Evolutionary conservation across 2,888 invertebrate species (phyloP).

Genomic region (Sinohyriopsis cumingii): DNA sequence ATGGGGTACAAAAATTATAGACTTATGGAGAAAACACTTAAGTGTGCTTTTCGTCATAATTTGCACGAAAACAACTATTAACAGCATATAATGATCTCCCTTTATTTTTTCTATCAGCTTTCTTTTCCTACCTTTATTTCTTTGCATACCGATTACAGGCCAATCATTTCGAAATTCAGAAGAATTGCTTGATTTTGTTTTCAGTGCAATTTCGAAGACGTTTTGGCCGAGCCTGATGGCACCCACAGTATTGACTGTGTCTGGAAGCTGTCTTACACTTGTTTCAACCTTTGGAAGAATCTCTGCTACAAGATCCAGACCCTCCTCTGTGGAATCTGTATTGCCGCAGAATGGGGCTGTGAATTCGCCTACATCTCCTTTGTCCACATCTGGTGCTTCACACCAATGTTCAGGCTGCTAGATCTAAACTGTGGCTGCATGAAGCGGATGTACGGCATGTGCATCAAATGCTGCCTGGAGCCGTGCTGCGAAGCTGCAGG

Average conservation of each 20-base stretch:
- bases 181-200: constrained; percentile 1
- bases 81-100: no score
- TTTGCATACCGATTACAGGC: no score
- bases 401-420: constrained; percentile 79
- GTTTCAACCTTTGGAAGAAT: constrained; percentile 79
- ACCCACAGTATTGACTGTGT: constrained; percentile 77
- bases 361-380: constrained; percentile 74
- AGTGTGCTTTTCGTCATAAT: no score
- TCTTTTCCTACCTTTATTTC: no score
- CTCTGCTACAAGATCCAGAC: constrained; percentile 81
- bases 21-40: no score
- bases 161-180: no score
- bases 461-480: constrained; percentile 73
- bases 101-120: no score
- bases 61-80: no score
- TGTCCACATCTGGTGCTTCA: constrained; percentile 82
- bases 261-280: constrained; percentile 79
- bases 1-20: no score
- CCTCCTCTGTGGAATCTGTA: constrained; percentile 79
- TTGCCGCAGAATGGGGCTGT: constrained; percentile 76
- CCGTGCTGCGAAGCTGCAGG: constrained; percentile 51
- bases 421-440: constrained; percentile 75
- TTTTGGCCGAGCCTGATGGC: constrained; percentile 57
- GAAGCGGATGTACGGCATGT: constrained; percentile 70
- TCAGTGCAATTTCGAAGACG: constrained; percentile 57